Conservation (phyloP, 1,140 invertebrate genomes). For the Dendrolimus kikuchii region DNA sequence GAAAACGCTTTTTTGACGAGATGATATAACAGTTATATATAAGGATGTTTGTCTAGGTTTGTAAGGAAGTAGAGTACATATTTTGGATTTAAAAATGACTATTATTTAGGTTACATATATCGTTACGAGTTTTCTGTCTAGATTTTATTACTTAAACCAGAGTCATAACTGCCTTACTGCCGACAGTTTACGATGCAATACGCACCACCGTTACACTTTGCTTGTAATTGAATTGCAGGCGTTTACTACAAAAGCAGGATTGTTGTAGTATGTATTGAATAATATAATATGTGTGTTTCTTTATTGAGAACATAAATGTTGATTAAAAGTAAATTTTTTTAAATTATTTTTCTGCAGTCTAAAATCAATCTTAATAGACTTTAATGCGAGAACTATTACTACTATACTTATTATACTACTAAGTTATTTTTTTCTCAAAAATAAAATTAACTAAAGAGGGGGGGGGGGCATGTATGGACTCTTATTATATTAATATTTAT, state of each 20-base stretch:
- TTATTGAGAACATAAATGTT: neutral
- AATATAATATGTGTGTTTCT: neutral
- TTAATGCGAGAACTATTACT: no score
- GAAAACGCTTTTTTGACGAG: no score
- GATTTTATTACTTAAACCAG: constrained; percentile 29
- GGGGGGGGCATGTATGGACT: no score
- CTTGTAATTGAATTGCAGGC: constrained; percentile 56
- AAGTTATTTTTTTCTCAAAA: no score
- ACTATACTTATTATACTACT: no score
- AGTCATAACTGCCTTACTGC: constrained; percentile 40
- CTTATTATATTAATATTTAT: no score
- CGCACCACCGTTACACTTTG: constrained; percentile 44
- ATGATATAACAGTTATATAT: no score
- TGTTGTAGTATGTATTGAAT: constrained; percentile 11
- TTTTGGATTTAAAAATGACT: neutral
- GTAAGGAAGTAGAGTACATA: no score
- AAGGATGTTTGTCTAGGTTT: no score
- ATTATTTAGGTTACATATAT: constrained; percentile 29
- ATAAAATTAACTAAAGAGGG: no score
- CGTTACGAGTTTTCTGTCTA: constrained; percentile 8
- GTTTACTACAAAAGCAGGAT: constrained; percentile 37
- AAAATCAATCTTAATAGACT: no score
- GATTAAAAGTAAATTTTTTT: neutral
- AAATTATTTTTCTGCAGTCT: no score
- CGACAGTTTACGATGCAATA: constrained; percentile 51